Conservation (phyloP, 92 coral and sea anemone genomes). For the Epizoanthus rinbou region DNA sequence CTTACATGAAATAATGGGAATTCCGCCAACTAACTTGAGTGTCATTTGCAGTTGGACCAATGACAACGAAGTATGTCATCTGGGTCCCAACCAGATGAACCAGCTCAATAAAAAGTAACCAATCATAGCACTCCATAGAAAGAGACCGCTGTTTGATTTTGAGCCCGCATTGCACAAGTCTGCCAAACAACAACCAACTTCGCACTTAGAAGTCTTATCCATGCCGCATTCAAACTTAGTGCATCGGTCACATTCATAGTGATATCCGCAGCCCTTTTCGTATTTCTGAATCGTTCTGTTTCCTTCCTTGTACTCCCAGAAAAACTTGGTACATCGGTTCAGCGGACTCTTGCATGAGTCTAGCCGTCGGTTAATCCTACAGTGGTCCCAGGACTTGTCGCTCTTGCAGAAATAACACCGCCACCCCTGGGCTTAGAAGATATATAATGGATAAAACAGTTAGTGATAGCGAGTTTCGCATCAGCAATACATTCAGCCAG, state of each 20-base stretch:
- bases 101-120: neutral
- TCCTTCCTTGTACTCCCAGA: conserved; percentile 42
- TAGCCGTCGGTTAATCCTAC: neutral
- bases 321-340: conserved; percentile 38
- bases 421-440: conserved; percentile 14
- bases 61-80: neutral
- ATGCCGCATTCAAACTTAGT: conserved; percentile 20
- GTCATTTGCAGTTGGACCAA: too few relatives aligned
- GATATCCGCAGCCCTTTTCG: conserved; percentile 32
- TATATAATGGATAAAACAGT: neutral
- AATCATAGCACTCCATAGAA: neutral
- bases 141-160: neutral
- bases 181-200: conserved; percentile 15
- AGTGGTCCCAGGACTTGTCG: conserved; percentile 32
- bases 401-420: conserved; percentile 38
- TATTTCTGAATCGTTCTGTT: conserved; percentile 21
- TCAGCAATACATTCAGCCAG: too few relatives aligned
- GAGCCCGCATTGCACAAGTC: conserved; percentile 39
- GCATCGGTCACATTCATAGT: conserved; percentile 32
- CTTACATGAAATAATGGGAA: too few relatives aligned
- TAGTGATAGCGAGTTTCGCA: neutral
- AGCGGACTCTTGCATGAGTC: conserved; percentile 20
- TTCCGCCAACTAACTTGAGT: too few relatives aligned
- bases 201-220: conserved; percentile 27
- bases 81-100: neutral